phyloP scores from a whole-genome alignment of 2,888 invertebrate genomes.

The Leucania comma region DNA sequence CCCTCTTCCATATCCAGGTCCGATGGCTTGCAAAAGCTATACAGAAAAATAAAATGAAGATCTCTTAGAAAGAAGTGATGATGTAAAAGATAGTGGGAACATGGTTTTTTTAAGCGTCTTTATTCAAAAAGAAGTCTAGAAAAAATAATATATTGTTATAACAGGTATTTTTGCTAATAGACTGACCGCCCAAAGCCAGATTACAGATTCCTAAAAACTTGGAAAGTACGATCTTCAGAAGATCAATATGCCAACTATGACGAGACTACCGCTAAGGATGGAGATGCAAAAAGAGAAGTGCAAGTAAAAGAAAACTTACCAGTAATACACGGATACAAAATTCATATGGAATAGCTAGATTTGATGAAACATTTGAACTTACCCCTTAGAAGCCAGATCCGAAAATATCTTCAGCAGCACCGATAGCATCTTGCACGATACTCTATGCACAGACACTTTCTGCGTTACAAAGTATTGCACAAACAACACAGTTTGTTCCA shows the following conservation, averaged over 20 bases:
- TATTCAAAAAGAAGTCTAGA: no score
- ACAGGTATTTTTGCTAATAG: no score
- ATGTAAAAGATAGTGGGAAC: not conserved
- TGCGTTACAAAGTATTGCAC: conserved; percentile 95
- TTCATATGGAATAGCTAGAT: not conserved
- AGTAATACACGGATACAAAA: not conserved
- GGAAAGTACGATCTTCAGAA: no score
- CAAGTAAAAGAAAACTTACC: not conserved
- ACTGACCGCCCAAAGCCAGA: not conserved
- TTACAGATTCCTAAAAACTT: not conserved
- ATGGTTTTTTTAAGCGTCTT: not conserved
- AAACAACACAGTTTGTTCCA: conserved; percentile 94
- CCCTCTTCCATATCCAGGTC: conserved; percentile 95
- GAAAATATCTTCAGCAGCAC: conserved; percentile 96
- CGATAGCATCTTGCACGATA: conserved; percentile 95
- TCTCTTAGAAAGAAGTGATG: not conserved
- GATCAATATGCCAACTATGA: no score
- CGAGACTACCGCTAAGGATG: no score
- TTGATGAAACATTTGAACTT: conserved; percentile 76
- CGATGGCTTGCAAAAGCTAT: conserved; percentile 97
- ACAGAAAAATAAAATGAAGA: conserved; percentile 5
- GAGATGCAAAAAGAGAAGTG: not conserved
- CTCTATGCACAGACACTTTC: conserved; percentile 94
- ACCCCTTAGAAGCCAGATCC: conserved; percentile 94
- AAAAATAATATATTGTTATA: no score